phyloP scores from a whole-genome alignment of 2,888 invertebrate species.

The Ryuthela nishihirai region DNA sequence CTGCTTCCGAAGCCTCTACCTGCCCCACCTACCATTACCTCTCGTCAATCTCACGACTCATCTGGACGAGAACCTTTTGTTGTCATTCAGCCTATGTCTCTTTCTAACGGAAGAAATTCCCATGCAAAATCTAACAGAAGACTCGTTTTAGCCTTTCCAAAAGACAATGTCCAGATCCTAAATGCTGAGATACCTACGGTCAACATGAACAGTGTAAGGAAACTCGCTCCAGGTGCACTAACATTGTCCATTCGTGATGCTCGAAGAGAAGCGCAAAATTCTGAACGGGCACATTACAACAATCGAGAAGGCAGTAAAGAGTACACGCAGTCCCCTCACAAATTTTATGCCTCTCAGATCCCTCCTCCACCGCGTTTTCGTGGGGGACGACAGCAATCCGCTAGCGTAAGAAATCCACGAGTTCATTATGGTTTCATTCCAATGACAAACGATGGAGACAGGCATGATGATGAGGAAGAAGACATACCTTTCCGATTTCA shows the following conservation, averaged over 20 bases:
- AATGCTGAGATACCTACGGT: slow-evolving; percentile 27
- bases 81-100: slow-evolving; percentile 12
- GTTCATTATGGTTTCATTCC: slow-evolving; percentile 20
- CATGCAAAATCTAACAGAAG: slow-evolving; percentile 4
- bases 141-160: slow-evolving; percentile 20
- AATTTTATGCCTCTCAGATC: slow-evolving; percentile 10
- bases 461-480: slow-evolving; percentile 16
- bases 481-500: slow-evolving; percentile 1
- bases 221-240: no score
- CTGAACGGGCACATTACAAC: background rate
- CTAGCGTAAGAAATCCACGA: no score
- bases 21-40: background rate
- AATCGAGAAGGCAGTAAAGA: no score
- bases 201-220: no score
- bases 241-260: slow-evolving; percentile 17
- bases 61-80: slow-evolving; percentile 16
- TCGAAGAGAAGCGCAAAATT: slow-evolving; percentile 1
- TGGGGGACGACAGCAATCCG: no score
- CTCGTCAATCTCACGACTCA: slow-evolving; percentile 4
- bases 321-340: slow-evolving; percentile 1
- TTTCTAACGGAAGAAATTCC: no score
- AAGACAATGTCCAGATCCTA: slow-evolving; percentile 26
- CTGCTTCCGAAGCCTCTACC: background rate
- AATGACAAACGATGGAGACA: no score
- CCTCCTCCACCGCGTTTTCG: slow-evolving; percentile 23